These are phyloP conservation scores for Styela clava DNA, from an alignment of 23 tunicate species.

Conservation along the genomic window DNA sequence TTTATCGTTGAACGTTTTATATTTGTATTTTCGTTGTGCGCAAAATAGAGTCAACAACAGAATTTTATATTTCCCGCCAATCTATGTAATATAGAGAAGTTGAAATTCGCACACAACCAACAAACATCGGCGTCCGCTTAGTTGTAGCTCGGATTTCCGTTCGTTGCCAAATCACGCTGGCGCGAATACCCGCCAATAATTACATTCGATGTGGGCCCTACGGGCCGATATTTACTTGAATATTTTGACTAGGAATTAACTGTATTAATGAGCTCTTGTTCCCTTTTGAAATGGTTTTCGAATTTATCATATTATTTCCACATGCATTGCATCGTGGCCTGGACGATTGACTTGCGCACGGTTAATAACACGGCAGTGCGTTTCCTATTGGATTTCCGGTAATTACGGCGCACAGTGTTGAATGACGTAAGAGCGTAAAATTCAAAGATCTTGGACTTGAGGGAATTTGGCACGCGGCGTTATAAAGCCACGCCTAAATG, in stretches of 20 bases:
- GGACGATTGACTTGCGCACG: too few relatives aligned
- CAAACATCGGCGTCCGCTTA: background rate
- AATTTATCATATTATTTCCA: too few relatives aligned
- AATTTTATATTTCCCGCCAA: background rate
- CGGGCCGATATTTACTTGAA: too few relatives aligned
- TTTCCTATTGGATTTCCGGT: background rate
- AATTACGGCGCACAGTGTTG: background rate
- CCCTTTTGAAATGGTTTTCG: too few relatives aligned
- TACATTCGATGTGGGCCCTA: too few relatives aligned
- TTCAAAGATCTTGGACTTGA: background rate
- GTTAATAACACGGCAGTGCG: background rate
- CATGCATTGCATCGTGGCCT: too few relatives aligned
- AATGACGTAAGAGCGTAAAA: background rate
- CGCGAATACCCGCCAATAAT: too few relatives aligned
- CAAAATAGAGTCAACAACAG: background rate
- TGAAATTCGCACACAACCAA: background rate
- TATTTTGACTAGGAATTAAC: too few relatives aligned
- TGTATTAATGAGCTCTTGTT: too few relatives aligned
- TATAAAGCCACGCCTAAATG: background rate
- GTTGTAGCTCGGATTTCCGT: slow-evolving; percentile 25
- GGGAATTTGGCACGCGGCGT: background rate
- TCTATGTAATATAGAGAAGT: background rate
- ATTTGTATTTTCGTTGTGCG: too few relatives aligned
- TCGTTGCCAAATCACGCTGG: slow-evolving; percentile 21
- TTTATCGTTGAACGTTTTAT: too few relatives aligned